Percentiles rank a stretch among this genome's conserved stretches.
Conservation (phyloP, 2,888 invertebrate genomes). For the Pachydiplax longipennis region DNA sequence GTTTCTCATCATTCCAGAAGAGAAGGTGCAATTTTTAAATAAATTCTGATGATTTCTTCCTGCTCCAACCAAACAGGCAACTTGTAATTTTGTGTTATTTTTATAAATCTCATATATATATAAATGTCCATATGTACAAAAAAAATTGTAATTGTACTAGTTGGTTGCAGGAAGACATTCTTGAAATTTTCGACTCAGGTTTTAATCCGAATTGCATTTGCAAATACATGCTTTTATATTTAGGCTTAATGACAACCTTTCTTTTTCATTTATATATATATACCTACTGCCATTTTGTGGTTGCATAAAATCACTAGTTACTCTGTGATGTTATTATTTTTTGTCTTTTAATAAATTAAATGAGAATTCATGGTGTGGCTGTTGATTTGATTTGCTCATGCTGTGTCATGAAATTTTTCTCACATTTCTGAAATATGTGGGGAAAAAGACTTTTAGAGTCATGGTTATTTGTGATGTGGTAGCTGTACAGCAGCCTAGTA, state of each 20-base stretch:
- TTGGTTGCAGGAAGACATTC: slow-evolving; percentile 32
- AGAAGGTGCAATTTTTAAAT: slow-evolving; percentile 4
- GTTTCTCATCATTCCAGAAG: slow-evolving; percentile 20
- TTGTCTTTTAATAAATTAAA: slow-evolving; percentile 42
- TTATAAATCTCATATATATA: slow-evolving; percentile 16
- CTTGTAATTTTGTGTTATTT: slow-evolving; percentile 39
- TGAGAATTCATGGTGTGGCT: background rate
- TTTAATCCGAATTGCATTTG: slow-evolving; percentile 10
- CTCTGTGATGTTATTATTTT: slow-evolving; percentile 43
- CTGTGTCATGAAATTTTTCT: too few relatives aligned
- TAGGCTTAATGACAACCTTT: slow-evolving; percentile 5
- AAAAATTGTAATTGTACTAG: slow-evolving; percentile 33
- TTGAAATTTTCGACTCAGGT: slow-evolving; percentile 40
- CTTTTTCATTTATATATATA: slow-evolving; percentile 29
- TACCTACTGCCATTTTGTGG: slow-evolving; percentile 36
- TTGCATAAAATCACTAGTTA: slow-evolving; percentile 40
- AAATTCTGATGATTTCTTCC: slow-evolving; percentile 33
- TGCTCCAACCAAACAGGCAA: background rate
- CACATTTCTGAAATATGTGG: too few relatives aligned
- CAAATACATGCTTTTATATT: slow-evolving; percentile 34
- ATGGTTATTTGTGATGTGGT: too few relatives aligned
- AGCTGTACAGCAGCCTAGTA: too few relatives aligned
- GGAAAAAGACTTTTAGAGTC: too few relatives aligned
- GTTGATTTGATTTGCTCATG: too few relatives aligned
- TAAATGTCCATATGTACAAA: background rate